These are phyloP conservation scores for Hoplostethus mediterraneus DNA, from an alignment of 2,797 vertebrate genomes.

Conservation along the genomic window DNA sequence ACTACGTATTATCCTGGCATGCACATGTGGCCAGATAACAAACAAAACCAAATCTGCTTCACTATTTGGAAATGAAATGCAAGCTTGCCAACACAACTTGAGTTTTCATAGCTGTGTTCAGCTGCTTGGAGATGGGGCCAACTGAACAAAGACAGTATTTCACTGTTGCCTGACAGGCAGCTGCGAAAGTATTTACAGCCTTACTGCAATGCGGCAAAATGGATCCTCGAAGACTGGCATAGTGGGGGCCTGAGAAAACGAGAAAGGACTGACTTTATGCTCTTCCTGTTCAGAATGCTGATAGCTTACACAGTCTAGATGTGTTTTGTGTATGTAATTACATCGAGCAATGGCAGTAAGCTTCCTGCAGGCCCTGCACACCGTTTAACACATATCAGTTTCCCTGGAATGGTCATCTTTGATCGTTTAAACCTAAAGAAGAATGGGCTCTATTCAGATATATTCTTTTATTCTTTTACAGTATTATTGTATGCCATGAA, in stretches of 20 bases:
- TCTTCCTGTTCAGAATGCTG: background rate
- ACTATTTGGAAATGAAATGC: conserved; percentile 26
- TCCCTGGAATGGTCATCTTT: conserved; percentile 19
- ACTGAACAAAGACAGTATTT: conserved; percentile 99
- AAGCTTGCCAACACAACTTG: conserved; percentile 38
- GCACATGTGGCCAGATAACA: background rate
- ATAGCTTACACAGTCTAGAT: background rate
- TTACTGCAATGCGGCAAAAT: conserved; percentile 97
- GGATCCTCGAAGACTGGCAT: conserved; percentile 75
- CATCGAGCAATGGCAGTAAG: background rate
- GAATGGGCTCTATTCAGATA: background rate
- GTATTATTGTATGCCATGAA: background rate
- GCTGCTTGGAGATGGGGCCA: conserved; percentile 84
- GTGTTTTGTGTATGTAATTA: background rate
- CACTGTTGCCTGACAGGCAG: conserved; percentile 96
- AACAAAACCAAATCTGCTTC: conserved; percentile 5
- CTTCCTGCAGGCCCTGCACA: conserved; percentile 22
- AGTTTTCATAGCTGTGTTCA: conserved; percentile 81
- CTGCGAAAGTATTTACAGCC: conserved; percentile 99
- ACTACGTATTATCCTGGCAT: background rate
- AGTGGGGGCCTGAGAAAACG: conserved; percentile 56
- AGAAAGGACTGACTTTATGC: background rate
- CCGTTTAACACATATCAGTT: conserved; percentile 26
- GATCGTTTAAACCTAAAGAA: conserved; percentile 3
- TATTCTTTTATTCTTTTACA: background rate